Evolutionary conservation across 2,797 vertebrate genomes (phyloP).

Genomic region (Todus mexicanus): DNA sequence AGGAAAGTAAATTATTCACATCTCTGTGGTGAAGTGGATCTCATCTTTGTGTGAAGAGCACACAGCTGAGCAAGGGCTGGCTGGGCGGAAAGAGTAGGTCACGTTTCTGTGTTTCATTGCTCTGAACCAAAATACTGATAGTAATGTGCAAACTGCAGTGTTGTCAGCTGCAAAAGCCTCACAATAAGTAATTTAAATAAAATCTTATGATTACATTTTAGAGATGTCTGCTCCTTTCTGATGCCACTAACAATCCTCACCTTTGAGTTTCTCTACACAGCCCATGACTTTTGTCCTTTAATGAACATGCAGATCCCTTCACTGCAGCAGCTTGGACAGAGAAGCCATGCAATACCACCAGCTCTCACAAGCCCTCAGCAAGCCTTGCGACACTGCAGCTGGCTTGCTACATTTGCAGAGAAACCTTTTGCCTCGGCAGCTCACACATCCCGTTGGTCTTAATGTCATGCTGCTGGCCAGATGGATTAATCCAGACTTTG

Average conservation of each 20-base stretch:
- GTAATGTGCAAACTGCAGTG: neutral
- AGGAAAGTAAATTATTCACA: neutral
- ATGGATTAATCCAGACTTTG: neutral
- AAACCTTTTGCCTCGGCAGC: neutral
- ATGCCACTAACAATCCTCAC: neutral
- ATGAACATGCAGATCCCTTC: neutral
- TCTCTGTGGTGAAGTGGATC: neutral
- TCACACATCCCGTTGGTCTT: neutral
- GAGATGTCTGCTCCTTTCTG: neutral
- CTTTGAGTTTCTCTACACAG: neutral
- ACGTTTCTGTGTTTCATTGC: neutral
- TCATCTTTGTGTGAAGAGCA: neutral
- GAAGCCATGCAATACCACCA: neutral
- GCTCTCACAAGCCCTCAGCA: neutral
- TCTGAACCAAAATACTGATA: neutral
- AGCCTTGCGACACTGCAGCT: fast-evolving
- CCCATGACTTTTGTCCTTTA: neutral
- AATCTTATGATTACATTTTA: neutral
- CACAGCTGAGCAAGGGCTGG: neutral
- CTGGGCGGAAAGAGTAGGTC: neutral
- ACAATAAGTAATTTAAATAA: neutral
- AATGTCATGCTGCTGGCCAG: neutral
- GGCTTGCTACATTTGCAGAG: neutral
- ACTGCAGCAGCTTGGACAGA: neutral
- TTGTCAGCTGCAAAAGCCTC: neutral